Evolutionary conservation across 2,797 vertebrate genomes (phyloP).

Genomic region (Sebastes miniatus): DNA sequence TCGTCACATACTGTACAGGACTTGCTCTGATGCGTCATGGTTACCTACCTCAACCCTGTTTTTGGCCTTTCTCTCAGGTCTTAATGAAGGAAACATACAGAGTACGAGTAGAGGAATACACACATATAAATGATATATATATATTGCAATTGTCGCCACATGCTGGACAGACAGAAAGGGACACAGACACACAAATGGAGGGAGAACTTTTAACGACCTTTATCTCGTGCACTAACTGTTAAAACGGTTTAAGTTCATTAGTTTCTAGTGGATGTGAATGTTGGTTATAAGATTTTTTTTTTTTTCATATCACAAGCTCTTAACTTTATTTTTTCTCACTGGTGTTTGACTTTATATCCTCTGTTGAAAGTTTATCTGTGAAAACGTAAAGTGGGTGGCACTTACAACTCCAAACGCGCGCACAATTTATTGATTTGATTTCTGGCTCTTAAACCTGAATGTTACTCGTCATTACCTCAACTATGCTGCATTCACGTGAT

Average conservation of each 20-base stretch:
- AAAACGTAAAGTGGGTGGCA: conserved; percentile 38
- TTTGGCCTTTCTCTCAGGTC: conserved; percentile 75
- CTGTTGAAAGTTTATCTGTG: conserved; percentile 27
- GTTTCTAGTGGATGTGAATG: conserved; percentile 49
- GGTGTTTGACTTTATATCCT: conserved; percentile 36
- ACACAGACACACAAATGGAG: conserved; percentile 32
- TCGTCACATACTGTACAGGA: conserved; percentile 44
- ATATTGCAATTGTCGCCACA: conserved; percentile 28
- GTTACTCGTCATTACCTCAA: background rate
- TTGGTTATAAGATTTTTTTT: conserved; percentile 18
- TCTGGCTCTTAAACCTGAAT: background rate
- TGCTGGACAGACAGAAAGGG: conserved; percentile 29
- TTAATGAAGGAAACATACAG: conserved; percentile 58
- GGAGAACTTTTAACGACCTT: conserved; percentile 51
- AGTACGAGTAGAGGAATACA: conserved; percentile 27
- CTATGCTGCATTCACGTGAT: background rate
- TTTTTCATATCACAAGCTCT: conserved; percentile 14
- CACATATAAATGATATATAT: conserved; percentile 26
- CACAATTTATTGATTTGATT: conserved; percentile 4
- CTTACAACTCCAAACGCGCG: conserved; percentile 27
- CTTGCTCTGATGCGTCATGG: conserved; percentile 61
- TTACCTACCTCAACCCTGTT: conserved; percentile 82
- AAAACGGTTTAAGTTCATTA: conserved; percentile 30
- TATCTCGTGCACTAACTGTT: conserved; percentile 59
- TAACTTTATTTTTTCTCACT: conserved; percentile 24